Conservation (phyloP, 2,888 invertebrate species). For the Synergus itoensis region DNA sequence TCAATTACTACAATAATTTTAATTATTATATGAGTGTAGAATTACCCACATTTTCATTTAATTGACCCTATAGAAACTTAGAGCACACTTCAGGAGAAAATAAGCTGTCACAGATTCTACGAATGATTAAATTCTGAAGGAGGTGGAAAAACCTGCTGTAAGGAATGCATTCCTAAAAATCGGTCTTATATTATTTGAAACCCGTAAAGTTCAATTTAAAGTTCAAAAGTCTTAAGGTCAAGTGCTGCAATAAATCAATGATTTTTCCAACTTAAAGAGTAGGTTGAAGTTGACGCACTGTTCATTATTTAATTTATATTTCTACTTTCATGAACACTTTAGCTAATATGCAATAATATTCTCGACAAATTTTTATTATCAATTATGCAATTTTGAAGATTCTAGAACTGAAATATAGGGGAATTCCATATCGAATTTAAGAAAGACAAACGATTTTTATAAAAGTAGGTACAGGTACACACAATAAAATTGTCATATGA, state of each 20-base stretch:
- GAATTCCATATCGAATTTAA: too few relatives aligned
- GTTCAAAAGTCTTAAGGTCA: constrained; percentile 18
- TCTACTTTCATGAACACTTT: not conserved
- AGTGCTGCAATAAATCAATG: not conserved
- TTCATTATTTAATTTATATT: not conserved
- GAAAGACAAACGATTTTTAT: too few relatives aligned
- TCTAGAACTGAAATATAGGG: too few relatives aligned
- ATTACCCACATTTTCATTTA: constrained; percentile 4
- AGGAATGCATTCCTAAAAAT: constrained; percentile 35
- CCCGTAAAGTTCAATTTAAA: constrained; percentile 35
- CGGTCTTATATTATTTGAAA: constrained; percentile 1
- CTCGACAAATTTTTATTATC: not conserved
- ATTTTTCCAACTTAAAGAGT: not conserved
- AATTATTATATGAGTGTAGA: not conserved
- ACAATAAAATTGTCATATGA: too few relatives aligned
- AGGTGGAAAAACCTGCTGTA: not conserved
- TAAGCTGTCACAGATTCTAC: not conserved
- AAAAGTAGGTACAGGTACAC: too few relatives aligned
- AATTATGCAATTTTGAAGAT: too few relatives aligned
- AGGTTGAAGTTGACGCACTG: not conserved
- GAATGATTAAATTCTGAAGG: constrained; percentile 18
- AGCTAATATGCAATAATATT: not conserved
- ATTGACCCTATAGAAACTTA: not conserved
- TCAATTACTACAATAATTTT: not conserved
- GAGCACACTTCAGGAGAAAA: not conserved